Evolutionary conservation across 2,888 invertebrate genomes (phyloP).

Genomic region (Venusia cambrica): DNA sequence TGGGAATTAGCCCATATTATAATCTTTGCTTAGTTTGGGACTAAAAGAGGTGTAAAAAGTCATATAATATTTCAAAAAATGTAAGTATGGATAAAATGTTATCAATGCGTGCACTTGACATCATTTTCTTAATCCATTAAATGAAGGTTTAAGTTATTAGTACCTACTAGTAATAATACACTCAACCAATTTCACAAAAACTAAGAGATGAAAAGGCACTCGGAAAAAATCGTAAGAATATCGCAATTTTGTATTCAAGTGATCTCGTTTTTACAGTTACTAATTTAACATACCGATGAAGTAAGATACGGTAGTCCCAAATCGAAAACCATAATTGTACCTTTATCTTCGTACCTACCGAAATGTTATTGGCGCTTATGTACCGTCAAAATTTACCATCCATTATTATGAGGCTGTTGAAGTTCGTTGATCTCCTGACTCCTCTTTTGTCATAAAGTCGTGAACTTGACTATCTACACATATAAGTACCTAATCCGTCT

Average conservation of each 20-base stretch:
- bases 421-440: constrained; percentile 52
- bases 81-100: too few relatives aligned
- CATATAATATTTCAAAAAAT: too few relatives aligned
- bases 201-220: constrained; percentile 1
- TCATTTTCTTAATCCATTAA: too few relatives aligned
- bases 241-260: constrained; percentile 1
- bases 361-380: constrained; percentile 10
- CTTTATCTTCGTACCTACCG: constrained; percentile 14
- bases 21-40: too few relatives aligned
- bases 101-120: too few relatives aligned
- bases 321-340: constrained; percentile 17
- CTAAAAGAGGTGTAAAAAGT: too few relatives aligned
- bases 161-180: too few relatives aligned
- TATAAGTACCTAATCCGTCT: constrained; percentile 47
- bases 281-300: constrained; percentile 4
- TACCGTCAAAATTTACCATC: constrained; percentile 22
- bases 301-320: constrained; percentile 12
- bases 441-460: constrained; percentile 42
- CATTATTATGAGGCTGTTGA: constrained; percentile 36
- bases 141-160: too few relatives aligned
- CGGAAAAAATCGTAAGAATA: background rate
- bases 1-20: too few relatives aligned
- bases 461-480: constrained; percentile 49
- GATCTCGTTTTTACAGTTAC: constrained; percentile 3
- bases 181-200: constrained; percentile 3